Base-by-base conservation (phyloP, 1,140 invertebrate genomes). In the Drosophila ohnishii region DNA sequence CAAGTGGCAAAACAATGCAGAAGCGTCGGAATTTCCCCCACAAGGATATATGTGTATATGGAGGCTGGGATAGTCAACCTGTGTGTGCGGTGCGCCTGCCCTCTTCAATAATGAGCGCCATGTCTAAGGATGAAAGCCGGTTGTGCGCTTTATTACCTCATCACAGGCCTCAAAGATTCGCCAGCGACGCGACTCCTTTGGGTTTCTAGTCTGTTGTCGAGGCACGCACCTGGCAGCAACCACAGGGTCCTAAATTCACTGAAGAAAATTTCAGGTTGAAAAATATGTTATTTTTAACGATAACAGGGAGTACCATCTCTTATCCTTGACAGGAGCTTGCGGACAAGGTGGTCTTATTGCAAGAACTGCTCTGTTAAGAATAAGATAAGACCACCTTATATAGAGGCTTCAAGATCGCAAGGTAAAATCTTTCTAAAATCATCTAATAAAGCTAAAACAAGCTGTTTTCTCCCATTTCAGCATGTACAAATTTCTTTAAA, bases 1-100 rank as follows among this genome's bases (percentile, higher is more conserved):
- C 84, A 87, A 87, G 83, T 83, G 71, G 83, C 75, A 87, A 87
- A 69, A 86, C 83, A 86, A 86, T 87, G 84, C 53, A 77, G 72
- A 62, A 88, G 84, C 79, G 61, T 72, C 50, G 83, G 83, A 86
- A 87, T 86, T 86, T 76, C 56, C 63, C 75, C 80, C 25, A 48
- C 25, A 50, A 59, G 60, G 56, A 69, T 48, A 30, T 30, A 10
- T 47, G 13, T 14, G 44, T 45, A 2, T 42, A 80, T 48, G 64
- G 67, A 75, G 22, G 19, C 51, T 53, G 61, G 62, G 47, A 50
- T 62, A 58, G 42, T 42, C 61, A 25, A 70, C 48, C 76, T 61
- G 63, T 57, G 61, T 75, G 59, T 78, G 37, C 62, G 58, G 40
- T 55, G 56, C 1, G 19, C 19, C 19, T 48, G 40, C 40, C 58